A percentile compares a stretch with the other conserved stretches of the same genome.
Conservation (phyloP, 2,797 vertebrate genomes). For the Anguilla anguilla region DNA sequence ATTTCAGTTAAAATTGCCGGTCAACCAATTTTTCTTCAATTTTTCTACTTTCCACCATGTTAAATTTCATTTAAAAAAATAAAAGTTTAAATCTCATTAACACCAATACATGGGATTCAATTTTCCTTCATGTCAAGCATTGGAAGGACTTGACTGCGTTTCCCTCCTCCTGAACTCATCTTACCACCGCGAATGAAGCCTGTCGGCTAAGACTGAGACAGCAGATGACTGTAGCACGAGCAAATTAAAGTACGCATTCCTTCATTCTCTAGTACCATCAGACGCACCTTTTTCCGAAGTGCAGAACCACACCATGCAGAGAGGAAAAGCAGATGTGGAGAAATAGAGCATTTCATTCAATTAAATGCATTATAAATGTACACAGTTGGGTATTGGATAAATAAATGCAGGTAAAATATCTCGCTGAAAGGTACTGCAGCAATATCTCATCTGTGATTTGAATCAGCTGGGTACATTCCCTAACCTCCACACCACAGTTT, state of each 20-base stretch:
- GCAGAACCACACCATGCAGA: background rate
- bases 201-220: too few relatives aligned
- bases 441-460: background rate
- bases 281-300: background rate
- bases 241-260: background rate
- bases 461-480: background rate
- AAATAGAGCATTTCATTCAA: background rate
- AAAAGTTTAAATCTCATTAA: constrained; percentile 19
- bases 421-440: background rate
- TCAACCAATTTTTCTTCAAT: background rate
- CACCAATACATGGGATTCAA: constrained; percentile 12
- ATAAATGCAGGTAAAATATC: background rate
- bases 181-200: background rate
- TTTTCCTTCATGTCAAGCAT: background rate
- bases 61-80: background rate
- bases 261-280: background rate
- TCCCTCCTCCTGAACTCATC: background rate
- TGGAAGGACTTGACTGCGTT: background rate
- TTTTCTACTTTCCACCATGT: background rate
- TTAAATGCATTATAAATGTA: background rate
- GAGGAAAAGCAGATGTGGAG: background rate
- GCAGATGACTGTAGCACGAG: background rate
- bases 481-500: background rate
- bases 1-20: background rate
- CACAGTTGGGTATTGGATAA: background rate